Base-by-base conservation (phyloP, 2,797 vertebrate genomes). In the Gymnothorax reevesii region DNA sequence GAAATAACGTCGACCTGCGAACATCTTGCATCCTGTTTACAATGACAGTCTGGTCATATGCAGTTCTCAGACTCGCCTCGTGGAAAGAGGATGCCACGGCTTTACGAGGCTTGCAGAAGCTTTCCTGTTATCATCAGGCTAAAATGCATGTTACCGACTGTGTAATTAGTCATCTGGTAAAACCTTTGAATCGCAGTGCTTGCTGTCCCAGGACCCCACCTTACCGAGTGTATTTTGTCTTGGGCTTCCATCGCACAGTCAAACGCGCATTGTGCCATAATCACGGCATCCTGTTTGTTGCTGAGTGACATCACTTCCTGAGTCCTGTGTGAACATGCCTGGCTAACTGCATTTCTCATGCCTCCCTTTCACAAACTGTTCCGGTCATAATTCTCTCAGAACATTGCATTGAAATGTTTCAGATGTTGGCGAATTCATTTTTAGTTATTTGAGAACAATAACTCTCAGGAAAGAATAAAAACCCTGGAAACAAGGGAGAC, bases 281-380 rank as follows among this genome's bases (percentile, higher is more conserved):
- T 97, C 96, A 95, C 93, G 92, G 92, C 94, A 97, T 98, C 97
- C 97, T 98, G 97, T 97, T 97, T 97, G 96, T 96, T 97, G 96
- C 96, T 95, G 89, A 93, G 92, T 96, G 89, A 94, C 97, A 95
- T 96, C 92, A 94, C 95, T 96, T 98, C 97, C 97, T 92, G 92
- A 92, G 98, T 98, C 97, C 97, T 96, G 95, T 87, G 94, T 91
- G 94, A 77, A 77, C 90, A 93, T 90, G 82, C 92, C 60, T 2
- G 94, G 93, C 94, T 92, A 94, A 93, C 92, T 89, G 87, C 87
- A 95, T 96, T 97, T 97, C 96, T 96, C 96, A 96, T 94, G 95
- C 95, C 94, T 92, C 89, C 83, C 88, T 88, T 88, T 91, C 87
- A 87, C 6, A 7, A 69, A 71, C 92, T 49, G 10, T 66, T 22